Evolutionary conservation across 2,888 invertebrate genomes (phyloP).

Genomic region (Melipona bicolor): DNA sequence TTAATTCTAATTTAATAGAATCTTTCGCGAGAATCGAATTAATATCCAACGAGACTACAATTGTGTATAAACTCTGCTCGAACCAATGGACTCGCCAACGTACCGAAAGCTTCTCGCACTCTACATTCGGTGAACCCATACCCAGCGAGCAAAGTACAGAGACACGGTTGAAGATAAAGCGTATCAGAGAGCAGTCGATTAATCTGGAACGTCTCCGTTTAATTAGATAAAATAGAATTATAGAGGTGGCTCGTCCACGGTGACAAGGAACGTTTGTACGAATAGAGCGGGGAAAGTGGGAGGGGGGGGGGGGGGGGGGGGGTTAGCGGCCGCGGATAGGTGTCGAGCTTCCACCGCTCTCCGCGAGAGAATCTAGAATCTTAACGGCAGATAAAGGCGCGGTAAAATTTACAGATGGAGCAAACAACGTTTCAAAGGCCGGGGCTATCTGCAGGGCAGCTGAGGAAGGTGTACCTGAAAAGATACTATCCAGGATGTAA

Average conservation of each 20-base stretch:
- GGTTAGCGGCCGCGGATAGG: background rate
- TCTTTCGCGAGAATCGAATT: too few relatives aligned
- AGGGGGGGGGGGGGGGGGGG: too few relatives aligned
- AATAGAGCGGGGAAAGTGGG: background rate
- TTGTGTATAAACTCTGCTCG: background rate
- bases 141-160: too few relatives aligned
- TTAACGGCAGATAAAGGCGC: slow-evolving; percentile 9
- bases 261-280: background rate
- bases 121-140: background rate
- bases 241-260: too few relatives aligned
- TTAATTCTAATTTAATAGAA: too few relatives aligned
- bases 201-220: background rate
- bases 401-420: slow-evolving; percentile 19
- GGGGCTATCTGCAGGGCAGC: slow-evolving; percentile 29
- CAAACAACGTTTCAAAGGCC: slow-evolving; percentile 27
- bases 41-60: background rate
- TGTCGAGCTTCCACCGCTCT: background rate
- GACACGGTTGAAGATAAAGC: background rate
- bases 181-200: background rate
- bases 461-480: slow-evolving; percentile 25
- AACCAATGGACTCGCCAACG: background rate
- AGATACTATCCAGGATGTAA: slow-evolving; percentile 34
- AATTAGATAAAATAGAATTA: slow-evolving; percentile 6
- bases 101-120: background rate
- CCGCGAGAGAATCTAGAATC: slow-evolving; percentile 5